Evolutionary conservation across 2,888 invertebrate species (phyloP).

Genomic region (Pterobdella sp.): DNA sequence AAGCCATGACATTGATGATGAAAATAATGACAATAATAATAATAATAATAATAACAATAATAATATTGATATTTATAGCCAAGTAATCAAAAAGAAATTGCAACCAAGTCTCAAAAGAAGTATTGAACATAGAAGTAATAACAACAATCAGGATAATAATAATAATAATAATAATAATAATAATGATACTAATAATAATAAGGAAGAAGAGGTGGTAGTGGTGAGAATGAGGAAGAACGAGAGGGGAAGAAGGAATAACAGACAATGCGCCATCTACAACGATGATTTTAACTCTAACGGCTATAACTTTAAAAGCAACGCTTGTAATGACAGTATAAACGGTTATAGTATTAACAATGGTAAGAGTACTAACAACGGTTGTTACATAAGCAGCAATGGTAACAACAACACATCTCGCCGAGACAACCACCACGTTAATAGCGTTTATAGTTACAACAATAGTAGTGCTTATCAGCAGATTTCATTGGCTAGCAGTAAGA

Average conservation of each 20-base stretch:
- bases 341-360: neutral
- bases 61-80: too few species aligned
- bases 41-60: neutral
- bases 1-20: neutral
- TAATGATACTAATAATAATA: neutral
- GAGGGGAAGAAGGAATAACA: neutral
- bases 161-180: neutral
- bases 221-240: constrained; percentile 1
- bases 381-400: neutral
- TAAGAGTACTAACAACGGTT: neutral
- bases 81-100: neutral
- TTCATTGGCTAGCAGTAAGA: neutral
- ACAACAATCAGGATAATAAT: neutral
- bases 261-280: constrained; percentile 11
- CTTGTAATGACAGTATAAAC: neutral
- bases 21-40: constrained; percentile 7
- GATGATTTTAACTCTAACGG: neutral
- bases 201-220: neutral
- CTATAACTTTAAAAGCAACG: neutral
- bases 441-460: constrained; percentile 17
- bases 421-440: too few species aligned
- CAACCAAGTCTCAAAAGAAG: neutral
- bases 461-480: constrained; percentile 1
- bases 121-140: neutral
- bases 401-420: constrained; percentile 10